Percentiles rank a stretch among this genome's conserved stretches.
These are phyloP conservation scores for Cerastoderma edule DNA, from an alignment of 2,888 invertebrate genomes.

Conservation along the genomic window DNA sequence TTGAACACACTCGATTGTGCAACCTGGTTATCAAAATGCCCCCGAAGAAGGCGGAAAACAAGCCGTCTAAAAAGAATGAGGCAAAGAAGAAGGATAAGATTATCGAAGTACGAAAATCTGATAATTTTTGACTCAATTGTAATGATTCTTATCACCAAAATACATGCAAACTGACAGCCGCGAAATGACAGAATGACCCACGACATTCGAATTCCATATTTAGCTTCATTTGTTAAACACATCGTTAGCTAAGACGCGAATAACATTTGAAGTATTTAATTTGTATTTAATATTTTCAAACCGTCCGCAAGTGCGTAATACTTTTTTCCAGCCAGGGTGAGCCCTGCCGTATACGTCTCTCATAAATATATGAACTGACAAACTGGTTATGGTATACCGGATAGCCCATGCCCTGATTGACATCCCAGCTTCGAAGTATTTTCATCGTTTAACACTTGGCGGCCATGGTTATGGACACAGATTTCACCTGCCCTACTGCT, in stretches of 20 bases:
- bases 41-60: conserved; percentile 79
- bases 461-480: too few relatives aligned
- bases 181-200: not conserved
- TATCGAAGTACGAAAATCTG: conserved; percentile 86
- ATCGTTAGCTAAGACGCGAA: not conserved
- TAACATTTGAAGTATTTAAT: not conserved
- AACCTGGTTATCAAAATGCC: conserved; percentile 76
- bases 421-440: too few relatives aligned
- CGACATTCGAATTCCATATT: not conserved
- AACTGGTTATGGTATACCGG: too few relatives aligned
- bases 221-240: not conserved
- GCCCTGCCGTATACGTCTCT: too few relatives aligned
- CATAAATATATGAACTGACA: too few relatives aligned
- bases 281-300: not conserved
- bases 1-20: conserved; percentile 36
- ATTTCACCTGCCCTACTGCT: too few relatives aligned
- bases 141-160: not conserved
- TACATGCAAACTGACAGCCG: not conserved
- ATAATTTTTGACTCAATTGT: not conserved
- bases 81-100: conserved; percentile 99
- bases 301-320: too few relatives aligned
- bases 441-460: too few relatives aligned
- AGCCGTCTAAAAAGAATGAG: conserved; percentile 96
- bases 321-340: too few relatives aligned
- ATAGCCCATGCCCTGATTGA: too few relatives aligned